Conservation (phyloP, 2,113 vertebrate species). For the Nerophis lumbriciformis region DNA sequence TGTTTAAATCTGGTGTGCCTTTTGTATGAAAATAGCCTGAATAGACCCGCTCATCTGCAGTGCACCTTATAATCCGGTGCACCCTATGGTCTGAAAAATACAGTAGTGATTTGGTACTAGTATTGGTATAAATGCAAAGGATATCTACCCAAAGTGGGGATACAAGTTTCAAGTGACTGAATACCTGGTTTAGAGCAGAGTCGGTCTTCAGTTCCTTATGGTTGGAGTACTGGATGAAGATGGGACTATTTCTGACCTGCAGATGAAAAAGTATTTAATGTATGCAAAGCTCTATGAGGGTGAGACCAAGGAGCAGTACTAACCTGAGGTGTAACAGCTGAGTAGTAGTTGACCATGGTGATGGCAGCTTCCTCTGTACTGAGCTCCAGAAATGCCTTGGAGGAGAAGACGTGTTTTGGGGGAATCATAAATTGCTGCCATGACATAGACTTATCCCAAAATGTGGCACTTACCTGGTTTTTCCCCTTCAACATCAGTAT, state of each 20-base stretch:
- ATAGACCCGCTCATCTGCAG: too few relatives aligned
- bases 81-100: too few relatives aligned
- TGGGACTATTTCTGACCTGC: conserved; percentile 91
- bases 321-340: conserved; percentile 92
- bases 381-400: conserved; percentile 92
- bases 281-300: not conserved
- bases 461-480: conserved; percentile 81
- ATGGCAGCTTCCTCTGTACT: conserved; percentile 95
- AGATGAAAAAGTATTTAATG: conserved; percentile 45
- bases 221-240: conserved; percentile 98
- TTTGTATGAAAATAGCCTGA: too few relatives aligned
- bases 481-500: conserved; percentile 99
- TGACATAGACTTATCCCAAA: not conserved
- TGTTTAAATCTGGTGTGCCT: too few relatives aligned
- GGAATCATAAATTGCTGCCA: not conserved
- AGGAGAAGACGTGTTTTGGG: not conserved
- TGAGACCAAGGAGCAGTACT: conserved; percentile 74
- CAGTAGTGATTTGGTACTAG: too few relatives aligned
- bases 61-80: too few relatives aligned
- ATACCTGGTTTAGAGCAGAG: conserved; percentile 85
- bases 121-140: too few relatives aligned
- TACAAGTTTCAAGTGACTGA: not conserved
- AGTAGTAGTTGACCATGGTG: conserved; percentile 98
- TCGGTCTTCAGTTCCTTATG: conserved; percentile 99
- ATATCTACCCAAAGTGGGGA: too few relatives aligned